Evolutionary conservation across 1,140 invertebrate species (phyloP).

Genomic region (Calycopis cecrops): DNA sequence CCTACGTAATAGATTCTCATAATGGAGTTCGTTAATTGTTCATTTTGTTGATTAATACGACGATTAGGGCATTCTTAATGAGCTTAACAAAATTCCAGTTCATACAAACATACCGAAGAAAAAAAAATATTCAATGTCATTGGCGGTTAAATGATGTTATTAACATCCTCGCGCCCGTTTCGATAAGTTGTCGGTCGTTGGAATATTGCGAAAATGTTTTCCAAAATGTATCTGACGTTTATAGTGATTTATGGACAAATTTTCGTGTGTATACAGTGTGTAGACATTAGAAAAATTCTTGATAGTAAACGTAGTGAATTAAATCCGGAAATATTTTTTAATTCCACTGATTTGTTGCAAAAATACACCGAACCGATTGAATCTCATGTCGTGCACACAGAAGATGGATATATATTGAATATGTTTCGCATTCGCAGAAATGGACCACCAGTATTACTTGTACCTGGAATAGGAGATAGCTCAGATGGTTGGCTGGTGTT

Average conservation of each 20-base stretch:
- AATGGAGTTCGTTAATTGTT: too few relatives aligned
- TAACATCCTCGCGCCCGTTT: neutral
- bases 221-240: neutral
- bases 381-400: slow-evolving; percentile 40
- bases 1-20: too few relatives aligned
- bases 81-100: neutral
- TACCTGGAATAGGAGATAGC: slow-evolving; percentile 53
- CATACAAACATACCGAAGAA: neutral
- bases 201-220: neutral
- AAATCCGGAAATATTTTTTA: slow-evolving; percentile 21
- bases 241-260: neutral
- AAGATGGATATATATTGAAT: slow-evolving; percentile 51
- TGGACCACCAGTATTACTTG: slow-evolving; percentile 50
- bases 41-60: too few relatives aligned
- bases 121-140: neutral
- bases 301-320: neutral
- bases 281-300: neutral
- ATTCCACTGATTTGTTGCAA: slow-evolving; percentile 41
- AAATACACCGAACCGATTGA: slow-evolving; percentile 42
- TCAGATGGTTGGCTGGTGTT: slow-evolving; percentile 56
- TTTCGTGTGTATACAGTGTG: neutral
- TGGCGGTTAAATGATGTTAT: neutral
- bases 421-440: slow-evolving; percentile 41
- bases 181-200: neutral
- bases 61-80: too few relatives aligned